Evolutionary conservation across 1,140 invertebrate species (phyloP).

Genomic region (Heliconius congener): DNA sequence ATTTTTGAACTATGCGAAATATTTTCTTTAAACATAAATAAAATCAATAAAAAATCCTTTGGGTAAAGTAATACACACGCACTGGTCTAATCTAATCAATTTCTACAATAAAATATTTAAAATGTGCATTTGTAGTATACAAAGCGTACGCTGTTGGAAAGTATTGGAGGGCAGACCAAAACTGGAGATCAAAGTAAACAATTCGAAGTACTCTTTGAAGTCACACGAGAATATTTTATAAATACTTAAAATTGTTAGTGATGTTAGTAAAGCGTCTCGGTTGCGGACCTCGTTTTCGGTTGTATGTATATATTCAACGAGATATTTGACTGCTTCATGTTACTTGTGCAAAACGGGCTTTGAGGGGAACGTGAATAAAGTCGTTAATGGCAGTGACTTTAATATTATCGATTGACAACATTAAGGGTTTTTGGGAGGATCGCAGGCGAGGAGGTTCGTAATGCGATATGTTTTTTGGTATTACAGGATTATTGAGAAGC

Average conservation of each 20-base stretch:
- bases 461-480: conserved; percentile 59
- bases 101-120: not conserved
- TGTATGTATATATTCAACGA: conserved; percentile 14
- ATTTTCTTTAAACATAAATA: not conserved
- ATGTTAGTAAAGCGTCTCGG: conserved; percentile 27
- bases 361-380: conserved; percentile 50
- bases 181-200: conserved; percentile 49
- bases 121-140: conserved; percentile 14
- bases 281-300: conserved; percentile 15
- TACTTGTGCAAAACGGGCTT: conserved; percentile 25
- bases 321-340: conserved; percentile 29
- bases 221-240: conserved; percentile 41
- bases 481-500: conserved; percentile 61
- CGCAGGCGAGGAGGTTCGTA: conserved; percentile 67
- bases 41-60: not conserved
- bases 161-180: conserved; percentile 33
- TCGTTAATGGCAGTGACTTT: conserved; percentile 55
- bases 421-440: conserved; percentile 58
- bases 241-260: conserved; percentile 42
- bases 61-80: not conserved
- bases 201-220: conserved; percentile 47
- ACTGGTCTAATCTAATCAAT: not conserved
- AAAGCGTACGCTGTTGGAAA: conserved; percentile 34
- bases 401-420: conserved; percentile 61
- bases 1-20: not conserved